phyloP scores from a whole-genome alignment of 2,888 invertebrate species.

The Leucoptera coffeella region DNA sequence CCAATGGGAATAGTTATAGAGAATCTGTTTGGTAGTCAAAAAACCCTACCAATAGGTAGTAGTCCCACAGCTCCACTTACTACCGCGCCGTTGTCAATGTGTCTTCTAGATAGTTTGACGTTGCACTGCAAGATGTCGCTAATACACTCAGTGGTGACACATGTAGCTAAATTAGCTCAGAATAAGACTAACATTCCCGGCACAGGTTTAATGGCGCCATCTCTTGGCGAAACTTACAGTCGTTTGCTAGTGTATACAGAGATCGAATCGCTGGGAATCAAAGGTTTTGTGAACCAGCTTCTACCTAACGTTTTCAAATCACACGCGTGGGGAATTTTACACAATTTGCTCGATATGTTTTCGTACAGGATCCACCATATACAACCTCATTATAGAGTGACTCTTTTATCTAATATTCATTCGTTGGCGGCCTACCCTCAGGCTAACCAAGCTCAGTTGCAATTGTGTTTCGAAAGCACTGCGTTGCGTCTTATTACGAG shows the following conservation, averaged over 20 bases:
- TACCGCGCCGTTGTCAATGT: slow-evolving; percentile 86
- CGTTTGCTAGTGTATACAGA: slow-evolving; percentile 90
- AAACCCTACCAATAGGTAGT: slow-evolving; percentile 45
- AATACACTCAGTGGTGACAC: slow-evolving; percentile 74
- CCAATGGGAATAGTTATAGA: slow-evolving; percentile 92
- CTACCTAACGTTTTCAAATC: slow-evolving; percentile 87
- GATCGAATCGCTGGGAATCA: slow-evolving; percentile 93
- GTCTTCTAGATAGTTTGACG: slow-evolving; percentile 86
- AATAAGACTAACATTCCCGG: slow-evolving; percentile 74
- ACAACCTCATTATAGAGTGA: slow-evolving; percentile 91
- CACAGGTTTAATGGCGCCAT: slow-evolving; percentile 68
- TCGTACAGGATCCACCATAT: slow-evolving; percentile 94
- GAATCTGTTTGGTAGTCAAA: slow-evolving; percentile 68
- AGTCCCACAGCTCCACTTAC: slow-evolving; percentile 57
- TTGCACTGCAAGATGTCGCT: slow-evolving; percentile 93
- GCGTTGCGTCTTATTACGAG: slow-evolving; percentile 82
- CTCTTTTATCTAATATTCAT: slow-evolving; percentile 85
- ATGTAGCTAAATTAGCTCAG: slow-evolving; percentile 86
- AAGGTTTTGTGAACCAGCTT: slow-evolving; percentile 88
- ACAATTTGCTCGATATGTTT: slow-evolving; percentile 93
- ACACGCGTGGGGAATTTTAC: slow-evolving; percentile 93
- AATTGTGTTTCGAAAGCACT: slow-evolving; percentile 87
- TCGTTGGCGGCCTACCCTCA: slow-evolving; percentile 87
- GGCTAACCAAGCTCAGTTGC: slow-evolving; percentile 91
- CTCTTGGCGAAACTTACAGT: slow-evolving; percentile 91